A percentile compares a stretch with the other conserved stretches of the same genome.
Conservation (phyloP, 2,797 vertebrate genomes). For the Pangasius sanitwongsei region DNA sequence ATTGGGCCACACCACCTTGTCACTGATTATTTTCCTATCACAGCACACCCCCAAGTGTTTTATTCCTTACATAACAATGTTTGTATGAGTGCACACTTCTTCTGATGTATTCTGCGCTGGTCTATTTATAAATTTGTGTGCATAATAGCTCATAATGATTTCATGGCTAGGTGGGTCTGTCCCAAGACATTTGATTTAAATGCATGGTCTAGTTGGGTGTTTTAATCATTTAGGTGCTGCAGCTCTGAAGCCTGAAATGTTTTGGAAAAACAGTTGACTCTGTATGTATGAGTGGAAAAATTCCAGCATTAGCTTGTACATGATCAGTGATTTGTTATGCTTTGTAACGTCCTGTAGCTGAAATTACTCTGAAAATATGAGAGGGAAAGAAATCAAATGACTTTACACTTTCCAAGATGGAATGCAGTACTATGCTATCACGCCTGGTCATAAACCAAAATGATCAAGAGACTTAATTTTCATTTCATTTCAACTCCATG, state of each 20-base stretch:
- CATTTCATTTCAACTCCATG: not conserved
- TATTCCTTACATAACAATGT: not conserved
- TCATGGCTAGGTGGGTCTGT: not conserved
- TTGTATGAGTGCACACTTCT: not conserved
- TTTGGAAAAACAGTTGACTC: not conserved
- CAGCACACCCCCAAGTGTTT: not conserved
- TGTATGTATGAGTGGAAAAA: not conserved
- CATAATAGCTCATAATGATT: not conserved
- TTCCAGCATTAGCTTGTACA: not conserved
- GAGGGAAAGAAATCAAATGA: not conserved
- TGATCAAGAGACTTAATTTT: not conserved
- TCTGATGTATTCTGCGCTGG: not conserved
- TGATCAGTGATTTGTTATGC: not conserved
- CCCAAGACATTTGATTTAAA: not conserved
- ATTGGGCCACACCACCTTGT: not conserved
- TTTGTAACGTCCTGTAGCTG: not conserved
- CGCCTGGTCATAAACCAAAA: not conserved
- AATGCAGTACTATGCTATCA: not conserved
- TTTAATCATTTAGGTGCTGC: not conserved
- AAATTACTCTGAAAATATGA: not conserved
- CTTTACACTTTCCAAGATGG: not conserved
- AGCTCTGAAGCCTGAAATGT: not conserved
- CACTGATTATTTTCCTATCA: not conserved
- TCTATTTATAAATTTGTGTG: not conserved
- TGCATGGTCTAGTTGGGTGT: no score